Evolutionary conservation across 2,888 invertebrate species (phyloP).

Genomic region (Pediacus dermestoides): DNA sequence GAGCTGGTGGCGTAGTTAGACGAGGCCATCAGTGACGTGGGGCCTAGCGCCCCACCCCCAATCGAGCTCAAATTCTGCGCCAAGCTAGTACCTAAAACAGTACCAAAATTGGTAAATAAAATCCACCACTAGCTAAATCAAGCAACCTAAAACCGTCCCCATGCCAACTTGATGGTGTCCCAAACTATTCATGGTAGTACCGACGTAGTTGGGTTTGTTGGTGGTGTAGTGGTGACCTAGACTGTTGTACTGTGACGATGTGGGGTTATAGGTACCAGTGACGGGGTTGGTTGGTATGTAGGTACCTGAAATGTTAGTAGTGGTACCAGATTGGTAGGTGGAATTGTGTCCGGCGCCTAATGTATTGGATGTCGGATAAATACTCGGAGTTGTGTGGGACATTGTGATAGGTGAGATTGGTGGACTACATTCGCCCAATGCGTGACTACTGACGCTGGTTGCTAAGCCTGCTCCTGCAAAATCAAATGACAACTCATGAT

Average conservation of each 20-base stretch:
- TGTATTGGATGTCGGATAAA: conserved; percentile 57
- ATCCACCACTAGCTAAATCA: too few species aligned
- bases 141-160: conserved; percentile 31
- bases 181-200: conserved; percentile 30
- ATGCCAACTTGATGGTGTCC: conserved; percentile 32
- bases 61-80: conserved; percentile 31
- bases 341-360: conserved; percentile 39
- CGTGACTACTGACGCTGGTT: conserved; percentile 68
- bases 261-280: conserved; percentile 30
- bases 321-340: conserved; percentile 42
- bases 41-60: conserved; percentile 53
- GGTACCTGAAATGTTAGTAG: conserved; percentile 33
- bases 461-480: conserved; percentile 55
- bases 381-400: conserved; percentile 50
- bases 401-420: conserved; percentile 52
- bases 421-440: conserved; percentile 63
- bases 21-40: conserved; percentile 51
- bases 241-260: conserved; percentile 43
- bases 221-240: conserved; percentile 40
- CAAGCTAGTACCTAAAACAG: conserved; percentile 27
- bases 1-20: conserved; percentile 53
- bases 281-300: conserved; percentile 33
- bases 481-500: conserved; percentile 10
- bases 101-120: conserved; percentile 2
- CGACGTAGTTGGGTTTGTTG: conserved; percentile 37